phyloP scores from a whole-genome alignment of 2,797 vertebrate species.

The Sphenopsis melanotis region DNA sequence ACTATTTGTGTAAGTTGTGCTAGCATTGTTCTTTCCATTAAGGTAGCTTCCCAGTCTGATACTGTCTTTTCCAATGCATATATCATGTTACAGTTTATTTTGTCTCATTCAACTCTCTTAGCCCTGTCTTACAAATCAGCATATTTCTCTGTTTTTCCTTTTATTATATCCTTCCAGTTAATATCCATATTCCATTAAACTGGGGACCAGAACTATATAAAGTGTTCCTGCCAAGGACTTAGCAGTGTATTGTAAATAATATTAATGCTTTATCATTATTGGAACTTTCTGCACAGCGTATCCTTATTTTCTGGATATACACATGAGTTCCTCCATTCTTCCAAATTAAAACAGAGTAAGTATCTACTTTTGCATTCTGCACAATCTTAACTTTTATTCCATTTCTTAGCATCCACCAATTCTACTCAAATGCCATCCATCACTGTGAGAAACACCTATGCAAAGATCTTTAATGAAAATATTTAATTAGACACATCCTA shows the following conservation, averaged over 20 bases:
- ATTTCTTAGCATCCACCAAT: neutral
- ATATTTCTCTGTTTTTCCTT: neutral
- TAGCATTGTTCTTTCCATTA: neutral
- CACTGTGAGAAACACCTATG: rapidly evolving
- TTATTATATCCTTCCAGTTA: neutral
- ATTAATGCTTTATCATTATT: neutral
- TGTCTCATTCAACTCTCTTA: neutral
- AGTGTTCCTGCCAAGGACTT: neutral
- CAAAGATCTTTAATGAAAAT: neutral
- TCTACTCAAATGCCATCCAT: neutral
- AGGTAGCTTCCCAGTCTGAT: neutral
- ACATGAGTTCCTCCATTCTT: neutral
- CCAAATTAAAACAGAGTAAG: neutral
- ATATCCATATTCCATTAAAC: neutral
- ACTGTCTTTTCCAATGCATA: neutral
- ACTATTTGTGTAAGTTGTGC: neutral
- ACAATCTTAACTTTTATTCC: neutral
- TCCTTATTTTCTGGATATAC: neutral
- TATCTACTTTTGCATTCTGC: neutral
- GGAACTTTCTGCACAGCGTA: neutral
- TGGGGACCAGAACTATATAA: neutral
- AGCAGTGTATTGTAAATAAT: neutral
- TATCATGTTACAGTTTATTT: neutral
- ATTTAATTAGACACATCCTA: neutral
- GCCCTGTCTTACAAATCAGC: neutral